Base-by-base conservation (phyloP, 1,140 invertebrate genomes). In the Ceratosolen solmsi region DNA sequence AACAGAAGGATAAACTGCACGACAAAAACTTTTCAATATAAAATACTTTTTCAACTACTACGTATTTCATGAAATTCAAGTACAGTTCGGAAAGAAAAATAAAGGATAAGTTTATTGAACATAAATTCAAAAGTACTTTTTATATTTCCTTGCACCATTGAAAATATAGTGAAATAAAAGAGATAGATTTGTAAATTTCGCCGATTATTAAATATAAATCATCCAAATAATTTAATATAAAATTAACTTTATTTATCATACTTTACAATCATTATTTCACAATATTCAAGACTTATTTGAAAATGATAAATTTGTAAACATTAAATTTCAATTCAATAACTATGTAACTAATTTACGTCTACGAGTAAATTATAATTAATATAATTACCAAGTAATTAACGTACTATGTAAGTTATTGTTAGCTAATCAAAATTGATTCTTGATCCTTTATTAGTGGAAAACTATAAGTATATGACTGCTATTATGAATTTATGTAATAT, bases 51-150 rank as follows among this genome's bases (percentile, higher is more conserved):
- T 3, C 11, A 68, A 68, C 33, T 68, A 68, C 38, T 68, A 68
- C 17, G 20, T 22, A 38, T 68, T 68, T 38, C 36, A 38, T 38
- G 63, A 38, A 68, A 68, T n/a, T 68, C 63, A 38, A 38, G 36
- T 33, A 38, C 15, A 68, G 63, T 68, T 68, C 17, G 7, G 33
- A 65, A 68, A 38, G 63, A 68, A 25, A 68, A 68, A 68, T 68
- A 68, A 68, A 38, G 20, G 33, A 68, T 68, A 68, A 68, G 63
- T 25, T 68, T 68, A 38, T 68, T 68, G 63, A 68, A 38, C 63
- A 17, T 68, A 68, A 68, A 68, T 68, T 68, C 36, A 68, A 65
- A 68, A 68, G 33, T 68, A 68, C 63, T 38, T 68, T 68, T 68
- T 38, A 68, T 68, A 68, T 38, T 68, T 68, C 22, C 36, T 68